Base-by-base conservation (phyloP, 37 sponge, comb jelly and placozoan species). In the Spongilla lacustris region DNA sequence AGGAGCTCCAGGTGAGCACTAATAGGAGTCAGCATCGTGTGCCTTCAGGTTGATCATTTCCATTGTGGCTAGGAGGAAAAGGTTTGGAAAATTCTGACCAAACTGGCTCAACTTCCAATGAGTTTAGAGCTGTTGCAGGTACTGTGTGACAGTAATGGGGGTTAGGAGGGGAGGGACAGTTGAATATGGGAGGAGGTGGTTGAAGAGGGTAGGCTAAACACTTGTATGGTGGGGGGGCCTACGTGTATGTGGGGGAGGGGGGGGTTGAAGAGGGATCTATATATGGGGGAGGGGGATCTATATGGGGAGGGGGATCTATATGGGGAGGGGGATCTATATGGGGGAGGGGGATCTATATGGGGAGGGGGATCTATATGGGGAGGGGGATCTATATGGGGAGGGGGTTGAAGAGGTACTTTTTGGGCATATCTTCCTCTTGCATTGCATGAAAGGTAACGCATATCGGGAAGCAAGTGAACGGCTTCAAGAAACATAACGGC, bases 401-500 rank as follows among this genome's bases (percentile, higher is more conserved):
- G 11, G 11, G 12, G 58, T 6, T 58, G 21, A 17, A 14, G 58
- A 0, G 11, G 12, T 1, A 17, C 11, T 2, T 69, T 46, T 28
- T 9, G 36, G 66, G 41, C 28, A 31, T 14, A 35, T 0, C n/a
- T 11, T 29, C 27, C 3, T 48, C 25, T 50, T 27, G 5, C 0
- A 3, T 17, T 36, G 14, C 36, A 4, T 87, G 50, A 66, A 33
- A 93, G 93, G 75, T 38, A 0, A 93, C 94, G 6, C 87, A 83
- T 29, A 86, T 89, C 50, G 94, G 94, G 13, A 86, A 81, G 67
- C 71, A 76, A 21, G 91, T 93, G 30, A 83, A 93, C 78, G 34
- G 25, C 3, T 66, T 93, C 22, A 41, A 84, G 4, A 93, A 93
- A 68, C 25, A 32, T 30, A 68, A 68, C 24, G 90, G 90, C 8